These are phyloP conservation scores for Oncopeltus fasciatus DNA, from an alignment of 1,140 invertebrate genomes.

Conservation along the genomic window DNA sequence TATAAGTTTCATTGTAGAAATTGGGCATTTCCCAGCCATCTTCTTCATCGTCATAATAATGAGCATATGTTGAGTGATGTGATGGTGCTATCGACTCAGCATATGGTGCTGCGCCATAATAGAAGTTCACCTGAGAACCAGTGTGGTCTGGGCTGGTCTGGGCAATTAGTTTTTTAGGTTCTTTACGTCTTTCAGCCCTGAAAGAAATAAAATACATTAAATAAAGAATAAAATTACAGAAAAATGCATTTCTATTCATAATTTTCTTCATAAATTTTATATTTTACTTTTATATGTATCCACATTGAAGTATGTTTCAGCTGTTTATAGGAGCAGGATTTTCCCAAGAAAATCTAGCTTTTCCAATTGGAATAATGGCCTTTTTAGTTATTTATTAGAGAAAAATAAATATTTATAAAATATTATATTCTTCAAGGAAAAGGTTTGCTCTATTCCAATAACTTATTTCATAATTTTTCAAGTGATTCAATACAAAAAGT, in stretches of 20 bases:
- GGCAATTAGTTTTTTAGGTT: conserved; percentile 74
- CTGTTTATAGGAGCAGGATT: too few relatives aligned
- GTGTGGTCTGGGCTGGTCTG: conserved; percentile 68
- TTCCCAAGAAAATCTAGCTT: background rate
- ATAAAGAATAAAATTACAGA: too few relatives aligned
- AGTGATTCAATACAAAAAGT: background rate
- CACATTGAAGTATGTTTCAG: too few relatives aligned
- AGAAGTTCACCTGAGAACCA: conserved; percentile 88
- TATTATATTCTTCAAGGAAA: too few relatives aligned
- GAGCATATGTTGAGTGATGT: conserved; percentile 86
- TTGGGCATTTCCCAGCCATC: conserved; percentile 96
- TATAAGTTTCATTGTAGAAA: conserved; percentile 92
- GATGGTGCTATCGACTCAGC: conserved; percentile 88
- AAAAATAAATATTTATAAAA: too few relatives aligned
- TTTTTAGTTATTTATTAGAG: background rate
- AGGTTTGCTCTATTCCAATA: too few relatives aligned
- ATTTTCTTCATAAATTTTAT: too few relatives aligned
- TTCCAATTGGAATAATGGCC: background rate
- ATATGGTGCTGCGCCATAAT: conserved; percentile 84
- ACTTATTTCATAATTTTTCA: too few relatives aligned
- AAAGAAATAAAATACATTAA: too few relatives aligned
- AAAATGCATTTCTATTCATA: too few relatives aligned
- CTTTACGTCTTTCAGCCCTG: conserved; percentile 62
- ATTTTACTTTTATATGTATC: too few relatives aligned
- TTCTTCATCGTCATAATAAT: conserved; percentile 89